Evolutionary conservation across 2,888 invertebrate species (phyloP).

Genomic region (Hydrotaea cyrtoneurina): DNA sequence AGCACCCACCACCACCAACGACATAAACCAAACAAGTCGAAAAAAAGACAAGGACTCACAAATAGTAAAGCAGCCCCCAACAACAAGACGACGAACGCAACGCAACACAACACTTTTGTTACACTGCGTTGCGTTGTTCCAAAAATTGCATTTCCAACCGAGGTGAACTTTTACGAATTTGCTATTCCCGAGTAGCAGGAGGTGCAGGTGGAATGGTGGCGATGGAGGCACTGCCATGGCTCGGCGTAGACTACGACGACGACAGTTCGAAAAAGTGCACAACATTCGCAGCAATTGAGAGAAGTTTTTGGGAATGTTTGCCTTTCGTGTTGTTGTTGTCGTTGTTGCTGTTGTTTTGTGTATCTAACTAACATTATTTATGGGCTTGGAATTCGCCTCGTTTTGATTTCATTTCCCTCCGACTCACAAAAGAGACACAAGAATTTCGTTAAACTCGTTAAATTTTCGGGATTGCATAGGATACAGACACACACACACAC

Average conservation of each 20-base stretch:
- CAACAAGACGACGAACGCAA: background rate
- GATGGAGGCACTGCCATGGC: background rate
- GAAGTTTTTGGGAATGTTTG: background rate
- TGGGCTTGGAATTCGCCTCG: slow-evolving; percentile 31
- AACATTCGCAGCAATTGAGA: background rate
- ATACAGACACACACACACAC: background rate
- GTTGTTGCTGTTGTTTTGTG: slow-evolving; percentile 12
- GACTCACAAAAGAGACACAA: slow-evolving; percentile 37
- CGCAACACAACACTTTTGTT: too few relatives aligned
- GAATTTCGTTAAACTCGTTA: slow-evolving; percentile 49
- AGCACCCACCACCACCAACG: background rate
- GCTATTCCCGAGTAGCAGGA: background rate
- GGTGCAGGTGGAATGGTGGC: background rate
- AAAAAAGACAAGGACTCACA: too few relatives aligned
- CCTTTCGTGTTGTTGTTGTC: background rate
- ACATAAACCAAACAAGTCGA: too few relatives aligned
- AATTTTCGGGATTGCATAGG: slow-evolving; percentile 38
- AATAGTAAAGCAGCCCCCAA: background rate
- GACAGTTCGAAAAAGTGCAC: background rate
- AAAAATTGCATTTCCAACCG: slow-evolving; percentile 54
- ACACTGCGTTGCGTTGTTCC: slow-evolving; percentile 15
- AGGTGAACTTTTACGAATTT: slow-evolving; percentile 43
- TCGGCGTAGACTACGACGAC: background rate
- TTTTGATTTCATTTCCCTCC: slow-evolving; percentile 37
- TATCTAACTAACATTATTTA: slow-evolving; percentile 36